Evolutionary conservation across 1,140 invertebrate species (phyloP), one percentile per base, ranked within the genome.

Genomic region (Ceratosolen solmsi): DNA sequence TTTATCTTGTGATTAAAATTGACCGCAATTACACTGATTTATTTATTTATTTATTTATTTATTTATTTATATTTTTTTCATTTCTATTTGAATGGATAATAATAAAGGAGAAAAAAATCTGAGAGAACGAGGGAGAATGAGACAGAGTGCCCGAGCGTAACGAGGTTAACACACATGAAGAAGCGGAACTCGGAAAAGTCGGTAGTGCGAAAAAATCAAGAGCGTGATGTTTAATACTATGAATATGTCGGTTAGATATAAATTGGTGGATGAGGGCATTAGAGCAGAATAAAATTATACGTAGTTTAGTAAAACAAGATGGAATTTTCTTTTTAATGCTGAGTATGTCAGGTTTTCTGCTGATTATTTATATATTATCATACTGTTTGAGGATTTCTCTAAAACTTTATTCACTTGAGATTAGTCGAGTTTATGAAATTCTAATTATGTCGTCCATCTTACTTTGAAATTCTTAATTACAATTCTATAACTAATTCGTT

Each of bases 121-220:
- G 36, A 60, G 54, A 46, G 51, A 20, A 25, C 27, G 75, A 68
- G 60, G 36, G 56, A 54, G 22, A 36, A n/a, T 30, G 22, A 41
- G 11, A 65, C 41, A 27, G 49, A 36, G 38, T 13, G 79, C 30
- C 70, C 60, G 56, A 73, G 73, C 80, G 80, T 81, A 81, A 76
- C 72, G 80, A 76, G 72, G 72, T 65, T 81, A n/a, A 75, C 68
- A 54, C 49, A 41, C 56, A 75, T n/a, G 72, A 81, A 81, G 70
- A 76, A 75, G 33, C 33, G 60, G 60, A 58, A 80, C 54, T 49
- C 33, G 27, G 70, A 70, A 76, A 81, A 70, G 25, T 51, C 80
- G 33, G 20, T 38, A 36, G 79, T 49, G 71, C 79, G 58, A 58
- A 80, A 80, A 74, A 80, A 80, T 74, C 15, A 22, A 56, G 76